A percentile compares a stretch with the other conserved stretches of the same genome.
Conservation (phyloP, 2,113 vertebrate species). For the Psammodynastes pulverulentus region DNA sequence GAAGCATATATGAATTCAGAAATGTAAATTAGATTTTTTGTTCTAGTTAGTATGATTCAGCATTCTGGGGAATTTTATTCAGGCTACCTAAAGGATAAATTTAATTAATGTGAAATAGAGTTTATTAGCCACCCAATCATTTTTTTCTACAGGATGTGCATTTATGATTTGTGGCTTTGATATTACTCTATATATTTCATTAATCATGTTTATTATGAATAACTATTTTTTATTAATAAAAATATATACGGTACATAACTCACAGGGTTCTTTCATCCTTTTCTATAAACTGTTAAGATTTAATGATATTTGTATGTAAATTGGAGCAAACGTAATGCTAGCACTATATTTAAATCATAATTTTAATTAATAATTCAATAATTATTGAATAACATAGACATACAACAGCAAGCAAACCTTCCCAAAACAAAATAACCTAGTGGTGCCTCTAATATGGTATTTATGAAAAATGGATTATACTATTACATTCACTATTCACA, state of each 20-base stretch:
- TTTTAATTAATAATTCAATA: background rate
- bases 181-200: background rate
- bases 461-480: background rate
- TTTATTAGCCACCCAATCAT: background rate
- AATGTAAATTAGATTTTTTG: background rate
- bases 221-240: conserved; percentile 30
- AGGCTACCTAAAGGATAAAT: background rate
- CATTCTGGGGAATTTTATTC: background rate
- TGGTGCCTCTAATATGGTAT: background rate
- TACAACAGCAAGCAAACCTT: background rate
- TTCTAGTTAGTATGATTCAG: background rate
- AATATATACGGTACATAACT: conserved; percentile 17
- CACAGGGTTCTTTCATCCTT: conserved; percentile 4
- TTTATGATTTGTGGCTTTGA: background rate
- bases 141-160: background rate
- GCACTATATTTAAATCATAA: rapidly evolving
- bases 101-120: background rate
- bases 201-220: background rate
- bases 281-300: background rate
- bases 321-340: background rate
- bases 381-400: background rate
- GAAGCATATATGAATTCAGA: background rate
- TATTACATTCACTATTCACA: background rate
- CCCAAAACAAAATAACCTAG: background rate
- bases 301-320: background rate